A percentile compares a stretch with the other conserved stretches of the same genome.
Evolutionary conservation across 2,888 invertebrate genomes (phyloP).

Genomic region (Torymus aiolomorphi): DNA sequence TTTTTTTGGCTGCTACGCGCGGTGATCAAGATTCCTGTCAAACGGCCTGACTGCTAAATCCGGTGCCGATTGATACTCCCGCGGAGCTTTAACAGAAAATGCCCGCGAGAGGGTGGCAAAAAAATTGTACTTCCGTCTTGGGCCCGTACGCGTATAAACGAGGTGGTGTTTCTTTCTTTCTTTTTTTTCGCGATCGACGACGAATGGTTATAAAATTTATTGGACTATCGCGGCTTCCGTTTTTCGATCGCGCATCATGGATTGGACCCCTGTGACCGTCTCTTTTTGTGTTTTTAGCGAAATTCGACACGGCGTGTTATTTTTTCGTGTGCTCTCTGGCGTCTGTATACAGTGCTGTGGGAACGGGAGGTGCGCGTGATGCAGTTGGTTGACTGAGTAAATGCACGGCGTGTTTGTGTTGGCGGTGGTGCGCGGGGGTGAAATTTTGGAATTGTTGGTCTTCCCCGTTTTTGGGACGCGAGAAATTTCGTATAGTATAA

Average conservation of each 20-base stretch:
- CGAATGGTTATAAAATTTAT: conserved; percentile 18
- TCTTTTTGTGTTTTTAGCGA: conserved; percentile 10
- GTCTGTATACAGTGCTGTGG: not conserved
- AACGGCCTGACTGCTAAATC: conserved; percentile 68
- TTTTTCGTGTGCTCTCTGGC: conserved; percentile 4
- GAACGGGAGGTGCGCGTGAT: too few species aligned
- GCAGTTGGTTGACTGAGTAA: too few species aligned
- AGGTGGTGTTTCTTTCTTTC: conserved; percentile 1
- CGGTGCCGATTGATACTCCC: conserved; percentile 59
- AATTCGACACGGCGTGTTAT: conserved; percentile 1
- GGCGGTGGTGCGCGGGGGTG: too few species aligned
- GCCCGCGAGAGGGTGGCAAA: not conserved
- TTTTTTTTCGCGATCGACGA: not conserved
- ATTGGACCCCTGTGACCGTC: not conserved
- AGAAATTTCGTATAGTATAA: too few species aligned
- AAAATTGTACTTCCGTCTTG: not conserved
- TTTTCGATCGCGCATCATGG: conserved; percentile 6
- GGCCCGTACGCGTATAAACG: conserved; percentile 2
- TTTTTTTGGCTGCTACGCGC: conserved; percentile 27
- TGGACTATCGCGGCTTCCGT: not conserved
- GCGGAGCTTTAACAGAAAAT: conserved; percentile 16
- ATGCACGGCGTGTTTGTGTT: too few species aligned
- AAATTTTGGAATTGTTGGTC: too few species aligned
- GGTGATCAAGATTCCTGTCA: conserved; percentile 66
- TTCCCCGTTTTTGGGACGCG: too few species aligned